Base-by-base conservation (phyloP, 2,113 vertebrate genomes). In the Bothrops jararaca region DNA sequence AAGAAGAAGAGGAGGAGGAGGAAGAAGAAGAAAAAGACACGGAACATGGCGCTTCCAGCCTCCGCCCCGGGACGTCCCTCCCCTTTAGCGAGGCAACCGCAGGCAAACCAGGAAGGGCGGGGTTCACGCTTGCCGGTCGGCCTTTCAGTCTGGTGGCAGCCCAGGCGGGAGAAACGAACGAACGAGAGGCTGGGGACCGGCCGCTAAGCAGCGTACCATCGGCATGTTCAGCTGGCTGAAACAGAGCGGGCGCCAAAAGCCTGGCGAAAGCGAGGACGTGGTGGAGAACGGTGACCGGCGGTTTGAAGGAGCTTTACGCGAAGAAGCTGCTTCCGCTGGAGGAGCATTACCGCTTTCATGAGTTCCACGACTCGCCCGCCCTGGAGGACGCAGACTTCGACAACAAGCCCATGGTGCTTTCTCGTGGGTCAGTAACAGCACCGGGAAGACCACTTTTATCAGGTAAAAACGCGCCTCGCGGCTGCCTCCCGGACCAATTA, bases 381-480 rank as follows among this genome's bases (percentile, higher is more conserved):
- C 97, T 99, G 93, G 99, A 99, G 96, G 98, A 99, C 96, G 99
- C 99, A 50, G 99, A 99, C 97, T 99, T 99, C 97, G 98, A 99
- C 90, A 99, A 99, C 97, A 99, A 99, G 97, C 99, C 99, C 89
- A 99, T 99, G 99, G 98, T 99, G 90, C 98, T 99, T 99, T 24
- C 96, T 99, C 95, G 99, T 99, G 96, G 99, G 99, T 26, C 99
- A 99, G 97, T 99, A 99, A 99, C 97, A 99, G 99, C 93, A 99
- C 99, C 48, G 99, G 99, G 56, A 99, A 99, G 96, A 99, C 99
- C 95, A 99, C 99, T n/a, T 99, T 99, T 94, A 99, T 99, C 97
- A 97, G 98, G 98, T 98, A 95, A 57, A 42, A 2, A 1, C 8
- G 11, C 45, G 13, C 15, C 15, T 20, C 39, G 54, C 45, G 1